Conservation (phyloP, 2,113 vertebrate genomes). For the Gadus chalcogrammus region DNA sequence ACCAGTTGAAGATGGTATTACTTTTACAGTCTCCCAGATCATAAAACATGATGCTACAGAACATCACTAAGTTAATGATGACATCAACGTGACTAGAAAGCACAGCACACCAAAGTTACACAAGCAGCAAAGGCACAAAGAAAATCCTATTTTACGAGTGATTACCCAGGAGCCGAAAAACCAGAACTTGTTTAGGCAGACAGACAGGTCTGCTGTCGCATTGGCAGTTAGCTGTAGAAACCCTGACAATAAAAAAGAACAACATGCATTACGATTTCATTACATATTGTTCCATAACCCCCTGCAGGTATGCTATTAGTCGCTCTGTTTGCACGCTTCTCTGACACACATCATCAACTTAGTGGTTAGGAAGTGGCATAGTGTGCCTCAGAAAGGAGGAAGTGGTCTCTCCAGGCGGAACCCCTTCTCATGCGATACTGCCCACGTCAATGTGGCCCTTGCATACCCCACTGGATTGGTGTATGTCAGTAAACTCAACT, state of each 20-base stretch:
- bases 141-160: too few species aligned
- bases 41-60: too few species aligned
- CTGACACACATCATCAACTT: constrained; percentile 23
- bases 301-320: constrained; percentile 60
- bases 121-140: too few species aligned
- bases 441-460: too few species aligned
- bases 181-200: constrained; percentile 72
- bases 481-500: too few species aligned
- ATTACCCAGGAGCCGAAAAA: background rate
- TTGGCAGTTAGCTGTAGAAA: constrained; percentile 51
- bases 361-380: constrained; percentile 30
- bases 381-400: constrained; percentile 25
- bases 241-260: background rate
- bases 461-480: too few species aligned
- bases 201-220: constrained; percentile 59
- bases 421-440: constrained; percentile 5
- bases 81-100: too few species aligned
- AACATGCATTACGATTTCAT: constrained; percentile 31
- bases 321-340: constrained; percentile 3
- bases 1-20: too few species aligned
- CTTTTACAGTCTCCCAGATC: too few species aligned
- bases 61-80: too few species aligned
- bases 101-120: too few species aligned
- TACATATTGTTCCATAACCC: constrained; percentile 19
- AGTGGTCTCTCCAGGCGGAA: constrained; percentile 26